phyloP scores from a whole-genome alignment of 1,140 invertebrate species.

The Drosophila virilis region DNA sequence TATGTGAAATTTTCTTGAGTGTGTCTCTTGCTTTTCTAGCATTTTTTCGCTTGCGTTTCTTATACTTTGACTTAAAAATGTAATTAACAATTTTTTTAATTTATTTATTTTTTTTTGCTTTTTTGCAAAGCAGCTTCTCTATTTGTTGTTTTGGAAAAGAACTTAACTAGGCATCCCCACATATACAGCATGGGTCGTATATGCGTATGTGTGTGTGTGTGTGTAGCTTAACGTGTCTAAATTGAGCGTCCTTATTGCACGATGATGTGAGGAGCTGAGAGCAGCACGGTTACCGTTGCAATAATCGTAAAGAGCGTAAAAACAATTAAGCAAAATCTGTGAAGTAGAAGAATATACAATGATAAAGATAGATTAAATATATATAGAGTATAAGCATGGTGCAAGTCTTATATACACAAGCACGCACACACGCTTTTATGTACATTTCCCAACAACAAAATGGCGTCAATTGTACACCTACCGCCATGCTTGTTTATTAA shows the following conservation, averaged over 20 bases:
- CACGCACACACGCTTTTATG: neutral
- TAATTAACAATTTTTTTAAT: conserved; percentile 81
- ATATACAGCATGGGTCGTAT: conserved; percentile 30
- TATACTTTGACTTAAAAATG: conserved; percentile 76
- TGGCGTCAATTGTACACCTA: conserved; percentile 29
- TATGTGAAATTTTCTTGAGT: conserved; percentile 23
- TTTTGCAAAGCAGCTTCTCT: conserved; percentile 65
- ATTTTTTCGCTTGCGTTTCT: conserved; percentile 34
- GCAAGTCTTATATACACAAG: neutral
- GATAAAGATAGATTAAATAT: neutral
- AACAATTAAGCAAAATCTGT: conserved; percentile 97
- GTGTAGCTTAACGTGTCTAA: conserved; percentile 70
- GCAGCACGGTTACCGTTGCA: conserved; percentile 96
- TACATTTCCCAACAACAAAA: conserved; percentile 39
- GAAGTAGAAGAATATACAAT: conserved; percentile 60
- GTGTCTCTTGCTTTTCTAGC: conserved; percentile 37
- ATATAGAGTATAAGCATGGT: neutral
- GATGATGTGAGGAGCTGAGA: conserved; percentile 97
- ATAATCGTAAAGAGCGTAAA: conserved; percentile 98
- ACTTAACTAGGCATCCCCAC: conserved; percentile 65
- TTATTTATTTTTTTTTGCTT: conserved; percentile 53
- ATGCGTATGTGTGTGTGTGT: conserved; percentile 15
- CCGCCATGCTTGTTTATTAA: conserved; percentile 57
- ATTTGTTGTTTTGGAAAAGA: conserved; percentile 70
- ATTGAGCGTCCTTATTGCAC: conserved; percentile 89